These are phyloP conservation scores for Phania funesta DNA, from an alignment of 2,888 invertebrate species.

Conservation along the genomic window DNA sequence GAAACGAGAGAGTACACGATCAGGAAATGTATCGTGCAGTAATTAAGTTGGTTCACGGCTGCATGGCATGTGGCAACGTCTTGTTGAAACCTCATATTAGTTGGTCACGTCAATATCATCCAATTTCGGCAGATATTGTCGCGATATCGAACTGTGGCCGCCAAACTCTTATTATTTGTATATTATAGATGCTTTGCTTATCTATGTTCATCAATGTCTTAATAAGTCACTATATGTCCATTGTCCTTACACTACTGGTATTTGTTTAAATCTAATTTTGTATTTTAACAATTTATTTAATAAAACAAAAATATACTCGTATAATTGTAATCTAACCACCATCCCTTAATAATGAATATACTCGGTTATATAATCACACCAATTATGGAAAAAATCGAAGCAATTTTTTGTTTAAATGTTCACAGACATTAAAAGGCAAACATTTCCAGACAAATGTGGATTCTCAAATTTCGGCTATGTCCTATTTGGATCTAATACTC, in stretches of 20 bases:
- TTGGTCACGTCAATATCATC: too few species aligned
- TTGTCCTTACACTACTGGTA: slow-evolving; percentile 11
- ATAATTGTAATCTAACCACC: not conserved
- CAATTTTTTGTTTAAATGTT: slow-evolving; percentile 73
- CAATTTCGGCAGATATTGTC: too few species aligned
- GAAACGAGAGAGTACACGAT: too few species aligned
- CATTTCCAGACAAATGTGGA: slow-evolving; percentile 90
- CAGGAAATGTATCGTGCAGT: too few species aligned
- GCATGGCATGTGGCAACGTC: too few species aligned
- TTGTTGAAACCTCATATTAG: too few species aligned
- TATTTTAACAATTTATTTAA: not conserved
- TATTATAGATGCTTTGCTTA: too few species aligned
- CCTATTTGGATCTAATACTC: slow-evolving; percentile 94
- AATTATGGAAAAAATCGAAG: slow-evolving; percentile 79
- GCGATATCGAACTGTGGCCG: too few species aligned
- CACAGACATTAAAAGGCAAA: slow-evolving; percentile 81
- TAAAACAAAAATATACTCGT: not conserved
- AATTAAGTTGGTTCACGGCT: too few species aligned
- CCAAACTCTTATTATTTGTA: too few species aligned
- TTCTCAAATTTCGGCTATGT: slow-evolving; percentile 95
- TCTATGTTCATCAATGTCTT: too few species aligned
- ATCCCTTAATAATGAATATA: not conserved
- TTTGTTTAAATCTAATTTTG: slow-evolving; percentile 7
- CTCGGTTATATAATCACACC: slow-evolving; percentile 73
- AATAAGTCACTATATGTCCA: not conserved